These are phyloP conservation scores for Centropus bengalensis DNA, from an alignment of 2,113 vertebrate species.

Conservation along the genomic window DNA sequence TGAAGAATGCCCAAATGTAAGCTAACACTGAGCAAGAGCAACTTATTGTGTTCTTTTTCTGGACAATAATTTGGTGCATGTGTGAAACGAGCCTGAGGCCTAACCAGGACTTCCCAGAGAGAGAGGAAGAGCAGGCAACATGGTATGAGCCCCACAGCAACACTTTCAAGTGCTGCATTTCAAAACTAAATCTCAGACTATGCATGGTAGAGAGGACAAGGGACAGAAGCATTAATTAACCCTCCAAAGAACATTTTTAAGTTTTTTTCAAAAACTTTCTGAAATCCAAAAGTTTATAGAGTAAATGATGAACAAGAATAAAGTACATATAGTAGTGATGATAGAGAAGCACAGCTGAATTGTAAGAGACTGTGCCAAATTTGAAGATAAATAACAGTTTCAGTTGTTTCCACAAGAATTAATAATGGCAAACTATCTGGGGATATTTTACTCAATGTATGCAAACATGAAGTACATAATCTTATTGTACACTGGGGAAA, in stretches of 20 bases:
- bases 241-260: background rate
- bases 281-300: background rate
- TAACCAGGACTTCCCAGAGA: background rate
- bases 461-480: background rate
- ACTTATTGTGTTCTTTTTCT: background rate
- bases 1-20: background rate
- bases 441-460: background rate
- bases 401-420: background rate
- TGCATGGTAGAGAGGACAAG: background rate
- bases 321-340: background rate
- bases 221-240: background rate
- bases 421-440: background rate
- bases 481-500: background rate
- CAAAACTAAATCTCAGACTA: background rate
- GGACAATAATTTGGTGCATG: constrained; percentile 5
- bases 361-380: background rate
- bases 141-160: background rate
- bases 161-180: background rate
- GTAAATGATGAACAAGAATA: background rate
- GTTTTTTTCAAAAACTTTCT: background rate
- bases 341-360: background rate
- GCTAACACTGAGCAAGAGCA: background rate
- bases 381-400: background rate
- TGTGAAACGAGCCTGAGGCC: constrained; percentile 34
- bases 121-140: background rate